Evolutionary conservation across 2,888 invertebrate species (phyloP).

Genomic region (Anorthoa munda): DNA sequence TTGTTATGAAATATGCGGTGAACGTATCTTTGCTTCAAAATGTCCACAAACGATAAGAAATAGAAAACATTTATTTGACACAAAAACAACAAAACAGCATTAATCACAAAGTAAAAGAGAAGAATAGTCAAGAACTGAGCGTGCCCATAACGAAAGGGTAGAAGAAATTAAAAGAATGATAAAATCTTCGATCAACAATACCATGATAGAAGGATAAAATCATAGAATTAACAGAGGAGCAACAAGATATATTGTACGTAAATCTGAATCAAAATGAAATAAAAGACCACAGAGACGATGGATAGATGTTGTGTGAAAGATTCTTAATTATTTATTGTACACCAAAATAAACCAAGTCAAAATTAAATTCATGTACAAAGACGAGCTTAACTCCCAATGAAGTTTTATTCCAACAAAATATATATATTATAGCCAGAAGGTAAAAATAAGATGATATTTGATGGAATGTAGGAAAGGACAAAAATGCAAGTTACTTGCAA

Average conservation of each 20-base stretch:
- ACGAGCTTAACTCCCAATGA: too few species aligned
- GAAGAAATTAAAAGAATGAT: not conserved
- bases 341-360: too few species aligned
- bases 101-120: too few species aligned
- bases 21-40: not conserved
- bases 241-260: not conserved
- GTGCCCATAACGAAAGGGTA: not conserved
- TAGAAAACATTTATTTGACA: not conserved
- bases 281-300: not conserved
- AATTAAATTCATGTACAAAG: too few species aligned
- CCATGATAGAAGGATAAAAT: not conserved
- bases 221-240: not conserved
- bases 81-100: not conserved
- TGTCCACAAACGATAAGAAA: not conserved
- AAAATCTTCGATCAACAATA: too few species aligned
- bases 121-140: not conserved
- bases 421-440: not conserved
- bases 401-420: too few species aligned
- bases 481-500: too few species aligned
- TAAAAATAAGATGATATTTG: not conserved
- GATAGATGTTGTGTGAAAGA: not conserved
- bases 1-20: conserved; percentile 21
- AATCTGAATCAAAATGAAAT: too few species aligned
- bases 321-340: too few species aligned
- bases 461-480: not conserved